These are phyloP conservation scores for Mohoua ochrocephala DNA, from an alignment of 2,113 vertebrate species.

Conservation along the genomic window DNA sequence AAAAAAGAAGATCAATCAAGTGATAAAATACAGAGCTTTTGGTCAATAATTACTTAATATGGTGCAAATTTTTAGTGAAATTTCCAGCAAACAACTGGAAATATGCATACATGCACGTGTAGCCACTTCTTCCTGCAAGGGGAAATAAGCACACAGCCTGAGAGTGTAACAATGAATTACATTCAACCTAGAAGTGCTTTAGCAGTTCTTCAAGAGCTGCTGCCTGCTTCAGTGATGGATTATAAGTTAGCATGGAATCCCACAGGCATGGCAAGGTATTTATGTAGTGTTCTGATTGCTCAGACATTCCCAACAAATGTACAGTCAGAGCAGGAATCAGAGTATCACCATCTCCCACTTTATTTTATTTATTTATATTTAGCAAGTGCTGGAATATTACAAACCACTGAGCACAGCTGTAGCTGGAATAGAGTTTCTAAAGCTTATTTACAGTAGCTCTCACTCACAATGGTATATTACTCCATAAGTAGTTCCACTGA, in stretches of 20 bases:
- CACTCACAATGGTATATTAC: neutral
- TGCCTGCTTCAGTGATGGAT: constrained; percentile 49
- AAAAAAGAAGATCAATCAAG: constrained; percentile 8
- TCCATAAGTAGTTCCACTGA: constrained; percentile 2
- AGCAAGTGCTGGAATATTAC: neutral
- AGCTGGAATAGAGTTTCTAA: neutral
- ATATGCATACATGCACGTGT: neutral
- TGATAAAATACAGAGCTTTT: neutral
- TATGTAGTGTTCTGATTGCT: constrained; percentile 52
- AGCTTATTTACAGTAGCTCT: constrained; percentile 28
- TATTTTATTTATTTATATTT: constrained; percentile 48
- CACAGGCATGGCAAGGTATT: constrained; percentile 41
- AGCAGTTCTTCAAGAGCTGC: neutral
- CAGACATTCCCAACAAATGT: constrained; percentile 38
- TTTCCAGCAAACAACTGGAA: neutral
- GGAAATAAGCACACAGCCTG: neutral
- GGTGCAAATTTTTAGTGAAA: constrained; percentile 23
- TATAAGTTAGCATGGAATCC: constrained; percentile 23
- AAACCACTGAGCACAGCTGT: neutral
- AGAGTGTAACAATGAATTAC: constrained; percentile 35
- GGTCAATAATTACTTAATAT: constrained; percentile 21
- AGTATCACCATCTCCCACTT: neutral
- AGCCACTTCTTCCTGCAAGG: neutral
- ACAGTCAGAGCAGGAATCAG: neutral
- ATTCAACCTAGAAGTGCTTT: constrained; percentile 25